Conservation (phyloP, 2,888 invertebrate species). For the Latheticus oryzae region DNA sequence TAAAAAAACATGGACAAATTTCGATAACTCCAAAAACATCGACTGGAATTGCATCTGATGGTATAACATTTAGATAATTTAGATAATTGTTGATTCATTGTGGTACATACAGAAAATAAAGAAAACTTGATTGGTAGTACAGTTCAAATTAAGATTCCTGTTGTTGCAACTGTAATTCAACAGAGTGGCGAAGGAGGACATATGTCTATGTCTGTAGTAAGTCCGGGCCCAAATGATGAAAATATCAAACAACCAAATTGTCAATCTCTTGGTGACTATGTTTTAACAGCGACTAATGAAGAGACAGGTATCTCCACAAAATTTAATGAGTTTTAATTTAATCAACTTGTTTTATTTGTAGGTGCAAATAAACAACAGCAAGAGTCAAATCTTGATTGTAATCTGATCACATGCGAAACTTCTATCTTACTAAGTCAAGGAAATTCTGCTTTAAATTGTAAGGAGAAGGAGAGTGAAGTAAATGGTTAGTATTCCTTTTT, state of each 20-base stretch:
- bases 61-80: no score
- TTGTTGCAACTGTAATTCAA: constrained; percentile 65
- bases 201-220: constrained; percentile 62
- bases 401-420: no score
- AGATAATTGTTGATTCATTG: no score
- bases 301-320: constrained; percentile 1
- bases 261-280: constrained; percentile 12
- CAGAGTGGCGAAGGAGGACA: constrained; percentile 59
- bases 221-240: constrained; percentile 57
- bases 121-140: constrained; percentile 54
- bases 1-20: constrained; percentile 75
- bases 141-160: constrained; percentile 64
- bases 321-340: constrained; percentile 1
- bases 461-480: no score
- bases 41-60: neutral
- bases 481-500: no score
- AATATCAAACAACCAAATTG: constrained; percentile 9
- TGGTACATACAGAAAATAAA: constrained; percentile 41
- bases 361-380: neutral
- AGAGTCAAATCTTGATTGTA: no score
- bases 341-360: neutral
- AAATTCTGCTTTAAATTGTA: no score
- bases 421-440: no score
- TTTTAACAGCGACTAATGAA: constrained; percentile 16
- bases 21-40: constrained; percentile 56